Conservation (phyloP, 2,113 vertebrate genomes). For the Chloropsis hardwickii region DNA sequence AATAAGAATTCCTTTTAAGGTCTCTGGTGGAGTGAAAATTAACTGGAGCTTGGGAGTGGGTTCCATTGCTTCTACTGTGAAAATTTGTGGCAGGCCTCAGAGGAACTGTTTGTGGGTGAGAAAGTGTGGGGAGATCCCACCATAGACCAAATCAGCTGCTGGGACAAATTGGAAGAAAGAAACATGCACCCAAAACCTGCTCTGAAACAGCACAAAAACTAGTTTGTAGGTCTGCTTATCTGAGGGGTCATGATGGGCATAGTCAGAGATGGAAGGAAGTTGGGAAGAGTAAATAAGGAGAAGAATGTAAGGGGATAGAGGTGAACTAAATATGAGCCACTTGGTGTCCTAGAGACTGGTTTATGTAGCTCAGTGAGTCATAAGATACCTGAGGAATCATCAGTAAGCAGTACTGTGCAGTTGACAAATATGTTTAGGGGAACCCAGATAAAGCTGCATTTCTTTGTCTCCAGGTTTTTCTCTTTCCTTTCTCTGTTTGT, state of each 20-base stretch:
- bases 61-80: not conserved
- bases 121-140: not conserved
- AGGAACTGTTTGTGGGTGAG: not conserved
- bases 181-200: not conserved
- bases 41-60: not conserved
- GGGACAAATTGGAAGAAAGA: not conserved
- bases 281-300: not conserved
- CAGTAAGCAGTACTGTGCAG: not conserved
- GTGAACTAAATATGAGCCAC: not conserved
- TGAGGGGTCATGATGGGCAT: rapidly evolving
- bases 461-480: not conserved
- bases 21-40: not conserved
- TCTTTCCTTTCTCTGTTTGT: not conserved
- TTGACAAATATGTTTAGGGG: not conserved
- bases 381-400: not conserved
- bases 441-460: not conserved
- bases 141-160: not conserved
- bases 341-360: not conserved
- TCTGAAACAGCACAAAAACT: not conserved
- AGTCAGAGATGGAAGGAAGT: not conserved
- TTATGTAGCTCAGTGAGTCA: not conserved
- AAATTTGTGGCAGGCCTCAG: not conserved
- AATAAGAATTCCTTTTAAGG: not conserved
- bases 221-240: not conserved
- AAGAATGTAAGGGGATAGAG: not conserved